phyloP scores from a whole-genome alignment of 2,888 invertebrate species.

The Xanthorhoe spadicearia region DNA sequence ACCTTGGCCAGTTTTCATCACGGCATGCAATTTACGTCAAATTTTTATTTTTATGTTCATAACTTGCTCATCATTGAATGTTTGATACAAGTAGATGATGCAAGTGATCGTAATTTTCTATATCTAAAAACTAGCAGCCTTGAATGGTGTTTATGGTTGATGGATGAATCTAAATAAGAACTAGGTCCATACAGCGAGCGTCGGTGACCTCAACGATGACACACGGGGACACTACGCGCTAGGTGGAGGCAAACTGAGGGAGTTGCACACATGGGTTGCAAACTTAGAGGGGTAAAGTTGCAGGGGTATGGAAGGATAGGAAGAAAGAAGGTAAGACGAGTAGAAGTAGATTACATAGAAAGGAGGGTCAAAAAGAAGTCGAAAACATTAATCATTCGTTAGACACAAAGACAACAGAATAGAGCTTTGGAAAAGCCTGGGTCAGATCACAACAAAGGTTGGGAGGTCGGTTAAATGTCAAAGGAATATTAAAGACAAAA shows the following conservation, averaged over 20 bases:
- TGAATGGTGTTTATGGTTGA: conserved; percentile 7
- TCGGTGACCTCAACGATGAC: conserved; percentile 30
- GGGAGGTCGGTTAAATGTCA: neutral
- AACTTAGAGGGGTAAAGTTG: conserved; percentile 30
- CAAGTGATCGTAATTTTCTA: conserved; percentile 6
- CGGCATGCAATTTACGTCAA: neutral
- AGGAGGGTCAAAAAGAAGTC: neutral
- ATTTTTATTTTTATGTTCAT: neutral
- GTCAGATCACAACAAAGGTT: neutral
- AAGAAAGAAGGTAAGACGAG: neutral
- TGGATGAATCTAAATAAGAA: conserved; percentile 30
- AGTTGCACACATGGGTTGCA: conserved; percentile 31
- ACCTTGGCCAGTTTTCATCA: conserved; percentile 5
- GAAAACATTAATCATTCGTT: conserved; percentile 1
- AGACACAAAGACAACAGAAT: conserved; percentile 1
- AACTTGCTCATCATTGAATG: neutral
- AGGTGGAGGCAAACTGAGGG: conserved; percentile 32
- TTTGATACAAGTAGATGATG: neutral
- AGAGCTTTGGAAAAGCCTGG: neutral
- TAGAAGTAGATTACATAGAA: neutral
- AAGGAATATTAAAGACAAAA: neutral
- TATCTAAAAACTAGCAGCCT: conserved; percentile 13
- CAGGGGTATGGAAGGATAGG: neutral
- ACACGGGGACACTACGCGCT: conserved; percentile 41
- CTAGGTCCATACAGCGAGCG: conserved; percentile 33